phyloP scores from a whole-genome alignment of 1,140 invertebrate genomes.

The Drosophila erecta region DNA sequence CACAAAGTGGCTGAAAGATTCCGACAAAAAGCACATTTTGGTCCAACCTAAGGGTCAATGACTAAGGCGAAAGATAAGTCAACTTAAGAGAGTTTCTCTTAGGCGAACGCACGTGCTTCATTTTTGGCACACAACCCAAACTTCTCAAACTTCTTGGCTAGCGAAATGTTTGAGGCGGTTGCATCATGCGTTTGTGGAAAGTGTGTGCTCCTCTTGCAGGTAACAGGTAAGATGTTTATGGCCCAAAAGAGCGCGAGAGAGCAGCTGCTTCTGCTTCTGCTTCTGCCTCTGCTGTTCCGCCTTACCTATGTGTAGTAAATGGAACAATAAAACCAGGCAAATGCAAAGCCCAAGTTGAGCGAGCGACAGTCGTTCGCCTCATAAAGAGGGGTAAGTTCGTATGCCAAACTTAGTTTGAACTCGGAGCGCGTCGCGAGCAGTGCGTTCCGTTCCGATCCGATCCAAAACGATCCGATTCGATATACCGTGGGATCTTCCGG shows the following conservation, averaged over 20 bases:
- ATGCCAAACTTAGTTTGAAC: slow-evolving; percentile 69
- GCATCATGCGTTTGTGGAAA: slow-evolving; percentile 57
- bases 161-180: slow-evolving; percentile 61
- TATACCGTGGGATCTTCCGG: neutral
- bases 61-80: slow-evolving; percentile 30
- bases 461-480: neutral
- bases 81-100: slow-evolving; percentile 40
- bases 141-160: slow-evolving; percentile 26
- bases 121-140: slow-evolving; percentile 20
- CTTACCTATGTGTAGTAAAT: neutral
- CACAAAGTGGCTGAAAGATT: slow-evolving; percentile 15
- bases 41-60: slow-evolving; percentile 32
- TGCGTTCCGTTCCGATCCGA: slow-evolving; percentile 3
- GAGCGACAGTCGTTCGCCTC: slow-evolving; percentile 28
- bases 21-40: slow-evolving; percentile 1
- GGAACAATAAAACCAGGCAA: slow-evolving; percentile 22
- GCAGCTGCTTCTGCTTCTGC: slow-evolving; percentile 10
- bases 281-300: neutral
- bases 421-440: slow-evolving; percentile 47
- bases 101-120: slow-evolving; percentile 40
- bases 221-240: slow-evolving; percentile 24
- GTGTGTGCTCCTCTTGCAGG: slow-evolving; percentile 22
- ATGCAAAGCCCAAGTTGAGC: slow-evolving; percentile 68
- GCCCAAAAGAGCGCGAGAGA: slow-evolving; percentile 26
- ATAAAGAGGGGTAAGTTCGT: slow-evolving; percentile 58